Evolutionary conservation across 2,113 vertebrate species (phyloP).

Genomic region (Phylloscopus trochilus): DNA sequence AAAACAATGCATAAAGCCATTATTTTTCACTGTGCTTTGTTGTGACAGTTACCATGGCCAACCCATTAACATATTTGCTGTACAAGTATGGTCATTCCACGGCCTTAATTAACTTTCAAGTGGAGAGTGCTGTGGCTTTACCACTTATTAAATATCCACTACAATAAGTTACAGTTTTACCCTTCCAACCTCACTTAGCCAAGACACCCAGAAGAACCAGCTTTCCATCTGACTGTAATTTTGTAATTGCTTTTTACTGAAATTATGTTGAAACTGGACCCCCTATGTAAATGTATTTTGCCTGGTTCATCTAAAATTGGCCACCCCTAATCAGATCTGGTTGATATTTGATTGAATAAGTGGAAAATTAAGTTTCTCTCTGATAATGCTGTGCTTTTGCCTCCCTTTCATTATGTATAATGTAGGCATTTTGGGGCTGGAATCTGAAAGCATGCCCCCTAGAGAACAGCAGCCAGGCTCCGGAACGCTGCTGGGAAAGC

Average conservation of each 20-base stretch:
- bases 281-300: slow-evolving; percentile 65
- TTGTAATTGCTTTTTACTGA: slow-evolving; percentile 68
- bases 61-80: slow-evolving; percentile 73
- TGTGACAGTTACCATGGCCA: slow-evolving; percentile 74
- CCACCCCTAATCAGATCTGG: slow-evolving; percentile 58
- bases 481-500: slow-evolving; percentile 17
- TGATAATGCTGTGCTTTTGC: slow-evolving; percentile 36
- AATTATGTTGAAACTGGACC: slow-evolving; percentile 65
- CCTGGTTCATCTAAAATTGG: slow-evolving; percentile 62
- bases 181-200: slow-evolving; percentile 74
- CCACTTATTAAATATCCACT: slow-evolving; percentile 77
- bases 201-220: slow-evolving; percentile 64
- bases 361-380: slow-evolving; percentile 62
- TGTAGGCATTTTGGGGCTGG: background rate
- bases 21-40: slow-evolving; percentile 65
- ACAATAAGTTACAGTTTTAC: slow-evolving; percentile 66
- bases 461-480: slow-evolving; percentile 30
- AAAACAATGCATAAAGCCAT: slow-evolving; percentile 40
- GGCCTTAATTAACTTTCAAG: slow-evolving; percentile 77
- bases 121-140: slow-evolving; percentile 74
- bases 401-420: slow-evolving; percentile 25
- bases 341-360: slow-evolving; percentile 63
- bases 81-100: slow-evolving; percentile 65
- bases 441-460: slow-evolving; percentile 23
- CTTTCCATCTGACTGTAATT: slow-evolving; percentile 54